Conservation (phyloP, 2,888 invertebrate species). For the Cantharis lateralis region DNA sequence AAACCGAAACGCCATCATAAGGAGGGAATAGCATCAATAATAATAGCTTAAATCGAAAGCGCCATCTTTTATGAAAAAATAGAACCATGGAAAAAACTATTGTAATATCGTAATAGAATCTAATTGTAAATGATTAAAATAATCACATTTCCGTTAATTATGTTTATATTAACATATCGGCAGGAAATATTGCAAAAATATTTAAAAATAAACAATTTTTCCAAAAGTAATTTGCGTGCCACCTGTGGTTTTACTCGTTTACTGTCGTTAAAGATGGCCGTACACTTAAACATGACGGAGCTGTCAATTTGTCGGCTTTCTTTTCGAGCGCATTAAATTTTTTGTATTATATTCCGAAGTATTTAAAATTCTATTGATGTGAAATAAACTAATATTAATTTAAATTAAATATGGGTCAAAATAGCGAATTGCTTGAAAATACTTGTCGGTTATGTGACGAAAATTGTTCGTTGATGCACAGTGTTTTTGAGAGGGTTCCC, state of each 20-base stretch:
- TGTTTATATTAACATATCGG: background rate
- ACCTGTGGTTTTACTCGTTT: background rate
- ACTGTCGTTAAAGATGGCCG: background rate
- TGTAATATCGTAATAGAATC: background rate
- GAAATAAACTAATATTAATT: conserved; percentile 7
- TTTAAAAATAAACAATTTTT: background rate
- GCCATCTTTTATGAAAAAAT: background rate
- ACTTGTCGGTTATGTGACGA: conserved; percentile 53
- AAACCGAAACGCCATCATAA: background rate
- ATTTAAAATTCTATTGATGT: conserved; percentile 3
- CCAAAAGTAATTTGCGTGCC: background rate
- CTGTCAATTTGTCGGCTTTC: conserved; percentile 44
- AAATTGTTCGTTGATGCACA: conserved; percentile 44
- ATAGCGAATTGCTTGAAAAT: conserved; percentile 36
- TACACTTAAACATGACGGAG: conserved; percentile 25
- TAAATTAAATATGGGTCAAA: conserved; percentile 18
- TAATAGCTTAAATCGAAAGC: background rate
- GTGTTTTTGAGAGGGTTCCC: conserved; percentile 52
- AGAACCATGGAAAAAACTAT: background rate
- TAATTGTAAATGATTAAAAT: background rate
- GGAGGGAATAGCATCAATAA: background rate
- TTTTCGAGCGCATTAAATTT: conserved; percentile 34
- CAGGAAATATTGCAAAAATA: background rate
- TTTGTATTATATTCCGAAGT: background rate
- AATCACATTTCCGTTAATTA: background rate